These are phyloP conservation scores for Drosophila lacertosa DNA, from an alignment of 1,140 invertebrate genomes.

Conservation along the genomic window DNA sequence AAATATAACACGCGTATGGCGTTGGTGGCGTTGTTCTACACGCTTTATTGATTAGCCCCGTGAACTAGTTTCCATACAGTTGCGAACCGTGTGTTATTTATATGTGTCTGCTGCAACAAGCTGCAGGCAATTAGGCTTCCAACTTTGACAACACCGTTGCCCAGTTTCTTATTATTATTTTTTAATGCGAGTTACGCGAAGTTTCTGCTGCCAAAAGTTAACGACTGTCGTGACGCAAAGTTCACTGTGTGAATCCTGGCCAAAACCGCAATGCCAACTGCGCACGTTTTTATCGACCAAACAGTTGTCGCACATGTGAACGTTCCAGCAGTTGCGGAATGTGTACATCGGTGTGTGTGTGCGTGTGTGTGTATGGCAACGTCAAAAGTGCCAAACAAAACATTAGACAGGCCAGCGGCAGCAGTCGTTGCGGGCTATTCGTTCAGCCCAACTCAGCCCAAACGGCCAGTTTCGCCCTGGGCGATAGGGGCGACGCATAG, in stretches of 20 bases:
- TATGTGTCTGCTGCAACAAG: constrained; percentile 41
- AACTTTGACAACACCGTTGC: constrained; percentile 42
- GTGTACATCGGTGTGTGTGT: neutral
- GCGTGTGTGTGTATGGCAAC: constrained; percentile 41
- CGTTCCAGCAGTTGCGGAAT: neutral
- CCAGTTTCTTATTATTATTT: constrained; percentile 31
- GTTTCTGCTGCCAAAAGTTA: constrained; percentile 17
- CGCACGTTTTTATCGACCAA: constrained; percentile 45
- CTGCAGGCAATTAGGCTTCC: constrained; percentile 62
- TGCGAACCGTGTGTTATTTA: constrained; percentile 12
- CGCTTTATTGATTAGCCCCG: constrained; percentile 73
- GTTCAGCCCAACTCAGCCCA: constrained; percentile 51
- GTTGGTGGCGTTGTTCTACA: constrained; percentile 32
- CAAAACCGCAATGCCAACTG: constrained; percentile 51
- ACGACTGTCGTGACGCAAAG: constrained; percentile 22
- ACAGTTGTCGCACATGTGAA: constrained; percentile 32
- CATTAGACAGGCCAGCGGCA: constrained; percentile 41
- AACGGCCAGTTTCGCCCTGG: constrained; percentile 44
- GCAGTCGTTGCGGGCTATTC: constrained; percentile 40
- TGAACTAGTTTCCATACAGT: constrained; percentile 59
- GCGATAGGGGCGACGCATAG: constrained; percentile 40
- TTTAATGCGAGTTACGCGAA: constrained; percentile 39
- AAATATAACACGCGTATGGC: constrained; percentile 67
- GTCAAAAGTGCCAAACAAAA: constrained; percentile 49
- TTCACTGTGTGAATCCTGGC: constrained; percentile 24